A percentile compares a stretch with the other conserved stretches of the same genome.
These are phyloP conservation scores for Balanococcus diminutus DNA, from an alignment of 2,888 invertebrate species.

Conservation along the genomic window DNA sequence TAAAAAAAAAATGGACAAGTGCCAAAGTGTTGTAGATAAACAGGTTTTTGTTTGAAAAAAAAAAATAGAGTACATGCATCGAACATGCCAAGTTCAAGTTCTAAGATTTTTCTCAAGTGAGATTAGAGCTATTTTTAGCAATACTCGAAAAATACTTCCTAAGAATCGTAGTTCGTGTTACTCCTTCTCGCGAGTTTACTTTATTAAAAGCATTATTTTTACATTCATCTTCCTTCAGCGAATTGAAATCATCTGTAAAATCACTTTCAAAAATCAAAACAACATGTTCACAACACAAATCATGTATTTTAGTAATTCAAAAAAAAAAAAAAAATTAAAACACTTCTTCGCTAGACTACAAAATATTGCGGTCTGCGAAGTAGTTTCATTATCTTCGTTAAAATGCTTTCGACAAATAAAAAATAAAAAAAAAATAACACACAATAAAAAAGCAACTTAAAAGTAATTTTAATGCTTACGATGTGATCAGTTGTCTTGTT, in stretches of 20 bases:
- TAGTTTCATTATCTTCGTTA: constrained; percentile 18
- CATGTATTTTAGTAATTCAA: constrained; percentile 20
- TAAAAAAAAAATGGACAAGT: no score
- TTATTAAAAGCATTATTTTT: no score
- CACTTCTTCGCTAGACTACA: constrained; percentile 9
- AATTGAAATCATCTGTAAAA: no score
- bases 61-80: no score
- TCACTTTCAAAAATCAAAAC: neutral
- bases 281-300: neutral
- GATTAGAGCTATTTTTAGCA: no score
- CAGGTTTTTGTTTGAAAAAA: no score
- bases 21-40: no score
- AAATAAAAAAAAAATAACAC: constrained; percentile 28
- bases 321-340: constrained; percentile 40
- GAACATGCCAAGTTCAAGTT: no score
- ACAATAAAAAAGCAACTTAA: constrained; percentile 14
- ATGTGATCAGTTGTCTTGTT: constrained; percentile 31
- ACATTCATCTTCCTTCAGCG: neutral
- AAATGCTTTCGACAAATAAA: constrained; percentile 44
- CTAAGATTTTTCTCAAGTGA: no score
- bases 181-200: no score
- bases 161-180: no score
- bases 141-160: no score
- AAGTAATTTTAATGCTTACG: constrained; percentile 13
- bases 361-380: neutral